Conservation (phyloP, 2,888 invertebrate genomes). For the Brenthis ino region DNA sequence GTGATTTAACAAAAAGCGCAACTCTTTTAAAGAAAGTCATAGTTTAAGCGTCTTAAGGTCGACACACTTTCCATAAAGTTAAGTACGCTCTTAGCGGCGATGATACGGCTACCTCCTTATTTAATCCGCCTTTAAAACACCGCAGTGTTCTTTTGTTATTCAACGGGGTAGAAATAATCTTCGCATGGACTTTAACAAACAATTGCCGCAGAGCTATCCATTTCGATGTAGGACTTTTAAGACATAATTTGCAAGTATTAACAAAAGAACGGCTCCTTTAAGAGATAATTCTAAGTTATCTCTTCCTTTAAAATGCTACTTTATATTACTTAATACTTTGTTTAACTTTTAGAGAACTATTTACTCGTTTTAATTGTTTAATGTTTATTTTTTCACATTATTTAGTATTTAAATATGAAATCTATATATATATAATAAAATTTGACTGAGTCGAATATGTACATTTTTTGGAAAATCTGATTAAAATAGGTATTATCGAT, state of each 20-base stretch:
- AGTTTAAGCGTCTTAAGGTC: constrained; percentile 72
- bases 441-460: too few species aligned
- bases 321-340: not conserved
- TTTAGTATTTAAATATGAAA: too few species aligned
- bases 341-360: too few species aligned
- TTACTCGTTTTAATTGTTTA: too few species aligned
- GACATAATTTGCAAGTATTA: constrained; percentile 60
- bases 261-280: constrained; percentile 42
- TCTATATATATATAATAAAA: too few species aligned
- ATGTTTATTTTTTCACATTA: too few species aligned
- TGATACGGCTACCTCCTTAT: constrained; percentile 75
- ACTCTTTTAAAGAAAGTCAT: constrained; percentile 78
- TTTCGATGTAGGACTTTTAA: constrained; percentile 54
- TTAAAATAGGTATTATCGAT: too few species aligned
- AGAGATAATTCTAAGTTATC: constrained; percentile 19
- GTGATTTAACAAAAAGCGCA: constrained; percentile 78
- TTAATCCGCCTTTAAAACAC: constrained; percentile 75
- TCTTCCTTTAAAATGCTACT: not conserved
- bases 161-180: constrained; percentile 68
- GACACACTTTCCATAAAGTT: constrained; percentile 77
- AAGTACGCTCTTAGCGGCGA: constrained; percentile 74
- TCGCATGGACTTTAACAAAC: constrained; percentile 66
- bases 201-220: constrained; percentile 64
- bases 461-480: too few species aligned
- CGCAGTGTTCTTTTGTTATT: constrained; percentile 74